Base-by-base conservation (phyloP, 2,113 vertebrate genomes). In the Campylomormyrus tamandua region DNA sequence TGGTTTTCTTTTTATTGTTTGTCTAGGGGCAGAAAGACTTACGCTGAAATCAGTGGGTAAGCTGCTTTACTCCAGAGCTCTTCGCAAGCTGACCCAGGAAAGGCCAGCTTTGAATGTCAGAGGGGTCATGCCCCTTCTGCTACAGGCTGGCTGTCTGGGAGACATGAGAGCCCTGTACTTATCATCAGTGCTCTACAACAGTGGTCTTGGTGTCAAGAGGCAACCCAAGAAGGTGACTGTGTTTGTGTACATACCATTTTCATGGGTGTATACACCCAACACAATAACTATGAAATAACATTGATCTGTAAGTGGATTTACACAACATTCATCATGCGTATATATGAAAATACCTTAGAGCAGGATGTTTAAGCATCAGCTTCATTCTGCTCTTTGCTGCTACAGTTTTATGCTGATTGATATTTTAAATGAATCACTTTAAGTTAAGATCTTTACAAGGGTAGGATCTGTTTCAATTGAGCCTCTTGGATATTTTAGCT, bases 121-220 rank as follows among this genome's bases (percentile, higher is more conserved):
- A 52, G 91, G 74, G 84, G 88, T 94, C 31, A 90, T 96, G 89
- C 94, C 95, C 2, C 89, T 95, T 53, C 92, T 97, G 56, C 94
- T 95, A 31, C 95, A 96, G 91, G 95, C 96, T 6, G 95, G 95
- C 89, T 97, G 96, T 87, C 91, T 96, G 58, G 95, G 93, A 90
- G 92, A 96, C 90, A 70, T 91, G 84, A 88, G 90, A 85, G 95
- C 96, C 27, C 94, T 96, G 62, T 92, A 94, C 92, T 90, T 95
- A 87, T 90, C 94, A 0, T 94, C 96, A 0, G 95, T 95, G 35
- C 92, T 96, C 88, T 95, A 94, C 93, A 95, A 94, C 87, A 66
- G 92, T 31, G 96, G 94, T 5, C 91, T 96, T 31, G 95, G 95
- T 31, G 91, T 95, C 49, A 88, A 90, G 56, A 93, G 90, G 83